Base-by-base conservation (phyloP, 2,797 vertebrate species). In the Hippoglossus hippoglossus region DNA sequence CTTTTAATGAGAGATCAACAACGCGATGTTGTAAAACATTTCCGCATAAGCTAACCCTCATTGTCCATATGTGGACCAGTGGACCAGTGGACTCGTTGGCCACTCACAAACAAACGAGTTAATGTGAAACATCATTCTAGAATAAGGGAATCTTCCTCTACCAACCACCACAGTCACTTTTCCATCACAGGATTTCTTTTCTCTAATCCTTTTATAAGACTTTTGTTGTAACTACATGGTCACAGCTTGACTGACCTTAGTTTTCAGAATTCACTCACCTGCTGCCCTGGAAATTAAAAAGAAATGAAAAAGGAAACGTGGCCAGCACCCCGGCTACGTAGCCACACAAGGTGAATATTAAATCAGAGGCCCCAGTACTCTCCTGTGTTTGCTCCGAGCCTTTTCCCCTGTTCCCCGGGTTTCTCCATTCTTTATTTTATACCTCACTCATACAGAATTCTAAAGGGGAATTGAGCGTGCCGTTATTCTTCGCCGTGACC, bases 401-500 rank as follows among this genome's bases (percentile, higher is more conserved):
- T 53, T 54, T 8, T 41, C 28, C 46, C 26, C 13, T 25, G 65
- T 47, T 75, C 3, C 6, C 19, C 15, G 31, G 21, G 8, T 54
- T 77, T 75, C 10, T 21, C 10, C 11, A 0, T 50, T 54, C 28
- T 74, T 34, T 60, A 49, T 68, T 67, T 25, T 39, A 28, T 24
- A 28, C 58, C 13, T 46, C 49, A 21, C 49, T 66, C 47, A 1
- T 0, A 19, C 22, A 65, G 46, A 22, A 26, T 55, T 81, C 69
- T 21, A 28, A 78, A 57, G 19, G 49, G 1, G 21, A 47, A 63
- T 9, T 26, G 58, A 54, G 18, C 53, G 59, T 6, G 4, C 34
- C 1, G 19, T 61, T 66, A 44, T 77, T 74, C 44, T 62, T 41
- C 57, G 19, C 25, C 44, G 72, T 39, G 56, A 72, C 62, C 26